phyloP scores from a whole-genome alignment of 2,888 invertebrate genomes.

The Proisotoma minuta region DNA sequence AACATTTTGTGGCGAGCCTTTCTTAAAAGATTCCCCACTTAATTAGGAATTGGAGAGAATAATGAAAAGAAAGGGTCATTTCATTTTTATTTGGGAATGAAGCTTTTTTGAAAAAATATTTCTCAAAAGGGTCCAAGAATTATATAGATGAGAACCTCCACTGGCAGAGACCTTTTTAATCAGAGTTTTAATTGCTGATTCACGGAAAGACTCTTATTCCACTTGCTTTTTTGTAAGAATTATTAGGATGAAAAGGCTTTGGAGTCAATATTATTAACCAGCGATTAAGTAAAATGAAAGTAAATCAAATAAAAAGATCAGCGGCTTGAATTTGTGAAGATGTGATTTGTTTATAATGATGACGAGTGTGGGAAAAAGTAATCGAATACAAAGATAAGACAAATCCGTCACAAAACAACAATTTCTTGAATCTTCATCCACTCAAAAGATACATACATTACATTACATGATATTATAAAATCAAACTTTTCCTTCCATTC shows the following conservation, averaged over 20 bases:
- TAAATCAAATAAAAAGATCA: not conserved
- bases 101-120: not conserved
- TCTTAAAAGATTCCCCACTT: not conserved
- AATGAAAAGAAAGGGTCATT: conserved; percentile 1
- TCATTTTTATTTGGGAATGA: conserved; percentile 1
- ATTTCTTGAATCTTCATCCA: no score
- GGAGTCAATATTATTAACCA: no score
- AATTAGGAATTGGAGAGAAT: not conserved
- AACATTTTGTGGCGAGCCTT: not conserved
- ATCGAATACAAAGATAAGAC: not conserved
- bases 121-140: no score
- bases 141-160: not conserved
- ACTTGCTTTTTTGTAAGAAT: not conserved
- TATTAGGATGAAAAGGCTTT: no score
- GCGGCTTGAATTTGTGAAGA: not conserved
- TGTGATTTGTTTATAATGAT: not conserved
- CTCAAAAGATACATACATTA: no score
- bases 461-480: no score
- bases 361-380: not conserved
- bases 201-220: not conserved
- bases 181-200: not conserved
- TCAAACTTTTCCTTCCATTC: no score
- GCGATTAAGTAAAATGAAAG: no score
- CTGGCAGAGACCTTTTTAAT: not conserved
- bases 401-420: conserved; percentile 4